phyloP scores from a whole-genome alignment of 1,140 invertebrate species.

The Bombus balteatus region DNA sequence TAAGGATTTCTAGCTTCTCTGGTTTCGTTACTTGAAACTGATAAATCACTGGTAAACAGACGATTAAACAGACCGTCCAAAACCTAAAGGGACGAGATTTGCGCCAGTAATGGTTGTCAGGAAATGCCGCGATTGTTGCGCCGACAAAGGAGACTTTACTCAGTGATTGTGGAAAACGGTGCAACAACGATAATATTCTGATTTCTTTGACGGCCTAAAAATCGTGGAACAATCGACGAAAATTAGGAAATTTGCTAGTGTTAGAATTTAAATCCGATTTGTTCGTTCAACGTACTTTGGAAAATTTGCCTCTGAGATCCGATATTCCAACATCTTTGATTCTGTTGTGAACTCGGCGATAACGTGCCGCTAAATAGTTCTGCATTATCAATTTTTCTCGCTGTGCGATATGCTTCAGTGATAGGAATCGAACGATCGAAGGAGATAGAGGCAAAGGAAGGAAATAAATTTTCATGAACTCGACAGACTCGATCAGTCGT shows the following conservation, averaged over 20 bases:
- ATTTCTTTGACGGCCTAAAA: slow-evolving; percentile 23
- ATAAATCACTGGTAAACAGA: slow-evolving; percentile 34
- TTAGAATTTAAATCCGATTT: not conserved
- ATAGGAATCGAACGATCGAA: not conserved
- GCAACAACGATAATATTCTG: not conserved
- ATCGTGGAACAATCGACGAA: not conserved
- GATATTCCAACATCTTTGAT: slow-evolving; percentile 36
- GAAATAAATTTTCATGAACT: not conserved
- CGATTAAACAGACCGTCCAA: slow-evolving; percentile 24
- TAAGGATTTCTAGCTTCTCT: not conserved
- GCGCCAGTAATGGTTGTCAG: slow-evolving; percentile 11
- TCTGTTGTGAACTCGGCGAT: slow-evolving; percentile 45
- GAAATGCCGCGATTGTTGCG: not conserved
- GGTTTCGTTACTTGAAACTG: slow-evolving; percentile 1
- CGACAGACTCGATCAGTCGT: not conserved
- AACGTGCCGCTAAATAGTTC: slow-evolving; percentile 35
- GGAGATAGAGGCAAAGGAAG: not conserved
- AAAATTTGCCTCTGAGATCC: slow-evolving; percentile 23
- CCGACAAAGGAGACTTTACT: not conserved
- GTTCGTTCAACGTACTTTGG: slow-evolving; percentile 12
- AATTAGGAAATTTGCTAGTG: no score
- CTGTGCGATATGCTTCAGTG: no score
- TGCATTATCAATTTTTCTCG: slow-evolving; percentile 37
- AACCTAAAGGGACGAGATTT: slow-evolving; percentile 16
- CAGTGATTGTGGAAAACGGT: not conserved